Evolutionary conservation across 1,140 invertebrate genomes (phyloP).

Genomic region (Drosophila virilis): DNA sequence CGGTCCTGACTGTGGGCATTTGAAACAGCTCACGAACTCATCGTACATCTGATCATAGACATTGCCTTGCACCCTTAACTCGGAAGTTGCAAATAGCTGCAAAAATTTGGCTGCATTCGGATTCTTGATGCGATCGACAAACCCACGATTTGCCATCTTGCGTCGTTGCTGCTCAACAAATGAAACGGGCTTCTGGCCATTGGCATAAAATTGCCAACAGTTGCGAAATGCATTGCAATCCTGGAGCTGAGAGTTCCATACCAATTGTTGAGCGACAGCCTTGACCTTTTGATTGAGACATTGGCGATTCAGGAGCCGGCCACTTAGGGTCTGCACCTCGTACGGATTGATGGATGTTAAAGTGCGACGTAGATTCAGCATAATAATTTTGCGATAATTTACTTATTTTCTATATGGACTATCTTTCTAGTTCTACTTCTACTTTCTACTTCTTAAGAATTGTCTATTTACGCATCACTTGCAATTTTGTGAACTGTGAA

Average conservation of each 20-base stretch:
- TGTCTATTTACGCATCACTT: slow-evolving; percentile 2
- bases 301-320: neutral
- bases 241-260: neutral
- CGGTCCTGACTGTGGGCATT: too few relatives aligned
- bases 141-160: neutral
- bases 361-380: slow-evolving; percentile 12
- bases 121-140: slow-evolving; percentile 11
- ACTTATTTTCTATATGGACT: too few relatives aligned
- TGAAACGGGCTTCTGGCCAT: slow-evolving; percentile 20
- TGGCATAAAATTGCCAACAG: slow-evolving; percentile 35
- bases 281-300: slow-evolving; percentile 11
- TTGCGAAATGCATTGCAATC: slow-evolving; percentile 15
- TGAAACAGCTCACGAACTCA: slow-evolving; percentile 14
- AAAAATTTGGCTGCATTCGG: slow-evolving; percentile 12
- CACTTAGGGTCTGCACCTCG: neutral
- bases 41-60: slow-evolving; percentile 5
- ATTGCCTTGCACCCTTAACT: neutral
- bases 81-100: neutral
- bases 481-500: slow-evolving; percentile 36
- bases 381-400: slow-evolving; percentile 6
- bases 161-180: slow-evolving; percentile 3
- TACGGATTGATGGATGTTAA: slow-evolving; percentile 17
- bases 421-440: too few relatives aligned
- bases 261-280: neutral
- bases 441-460: too few relatives aligned